A percentile compares a stretch with the other conserved stretches of the same genome.
Evolutionary conservation across 2,113 vertebrate genomes (phyloP).

Genomic region (Carollia perspicillata): DNA sequence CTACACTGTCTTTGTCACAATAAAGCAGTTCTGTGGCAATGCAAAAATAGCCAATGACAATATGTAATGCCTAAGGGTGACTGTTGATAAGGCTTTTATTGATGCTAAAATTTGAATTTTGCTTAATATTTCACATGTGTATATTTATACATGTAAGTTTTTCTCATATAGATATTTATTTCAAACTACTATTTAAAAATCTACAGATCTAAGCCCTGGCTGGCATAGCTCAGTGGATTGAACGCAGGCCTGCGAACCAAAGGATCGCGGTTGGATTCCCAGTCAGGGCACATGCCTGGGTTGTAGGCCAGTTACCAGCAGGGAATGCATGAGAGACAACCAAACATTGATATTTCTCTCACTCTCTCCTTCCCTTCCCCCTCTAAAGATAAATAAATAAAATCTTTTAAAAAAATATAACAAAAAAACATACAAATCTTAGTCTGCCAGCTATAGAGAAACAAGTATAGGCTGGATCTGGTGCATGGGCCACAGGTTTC

Average conservation of each 20-base stretch:
- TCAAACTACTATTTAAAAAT: background rate
- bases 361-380: no score
- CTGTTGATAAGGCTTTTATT: background rate
- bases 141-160: background rate
- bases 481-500: background rate
- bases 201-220: no score
- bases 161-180: background rate
- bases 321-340: no score
- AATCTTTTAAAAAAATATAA: no score
- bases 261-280: no score
- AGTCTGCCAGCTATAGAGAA: background rate
- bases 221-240: no score
- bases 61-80: background rate
- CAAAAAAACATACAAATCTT: no score
- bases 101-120: slow-evolving; percentile 23
- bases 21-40: background rate
- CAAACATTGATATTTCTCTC: no score
- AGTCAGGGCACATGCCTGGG: no score
- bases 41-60: background rate
- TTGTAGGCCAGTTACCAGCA: no score
- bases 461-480: background rate
- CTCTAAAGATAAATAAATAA: no score
- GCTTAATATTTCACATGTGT: background rate
- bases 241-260: no score
- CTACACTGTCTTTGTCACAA: background rate